Conservation (phyloP, 2,888 invertebrate species). For the Brachynemurus nebulosus region DNA sequence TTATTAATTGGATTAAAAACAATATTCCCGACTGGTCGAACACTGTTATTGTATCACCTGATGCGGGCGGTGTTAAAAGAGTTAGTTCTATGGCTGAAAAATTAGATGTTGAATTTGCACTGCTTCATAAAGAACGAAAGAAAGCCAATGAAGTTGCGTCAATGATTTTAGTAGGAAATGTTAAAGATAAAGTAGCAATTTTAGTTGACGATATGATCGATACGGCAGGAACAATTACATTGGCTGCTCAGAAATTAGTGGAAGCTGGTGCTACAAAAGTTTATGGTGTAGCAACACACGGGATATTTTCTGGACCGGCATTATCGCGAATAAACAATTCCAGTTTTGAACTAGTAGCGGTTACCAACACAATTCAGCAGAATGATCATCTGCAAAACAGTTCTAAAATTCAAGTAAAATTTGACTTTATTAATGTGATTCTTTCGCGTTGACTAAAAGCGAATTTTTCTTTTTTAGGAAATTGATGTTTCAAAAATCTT, state of each 20-base stretch:
- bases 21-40: constrained; percentile 88
- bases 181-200: constrained; percentile 81
- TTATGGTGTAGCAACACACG: constrained; percentile 88
- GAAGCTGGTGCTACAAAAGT: constrained; percentile 85
- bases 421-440: no score
- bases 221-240: constrained; percentile 88
- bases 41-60: constrained; percentile 88
- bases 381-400: constrained; percentile 88
- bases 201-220: constrained; percentile 96
- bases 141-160: constrained; percentile 93
- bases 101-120: constrained; percentile 87
- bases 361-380: constrained; percentile 93
- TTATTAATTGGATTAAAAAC: constrained; percentile 90
- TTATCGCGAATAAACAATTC: constrained; percentile 87
- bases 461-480: constrained; percentile 50
- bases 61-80: constrained; percentile 91
- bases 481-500: constrained; percentile 99
- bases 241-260: constrained; percentile 83
- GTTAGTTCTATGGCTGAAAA: constrained; percentile 46
- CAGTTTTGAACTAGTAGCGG: constrained; percentile 87
- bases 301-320: constrained; percentile 91
- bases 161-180: constrained; percentile 93
- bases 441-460: neutral
- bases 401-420: constrained; percentile 61
- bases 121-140: constrained; percentile 92